These are phyloP conservation scores for Rhagoletis pomonella DNA, from an alignment of 1,140 invertebrate species.

Conservation along the genomic window DNA sequence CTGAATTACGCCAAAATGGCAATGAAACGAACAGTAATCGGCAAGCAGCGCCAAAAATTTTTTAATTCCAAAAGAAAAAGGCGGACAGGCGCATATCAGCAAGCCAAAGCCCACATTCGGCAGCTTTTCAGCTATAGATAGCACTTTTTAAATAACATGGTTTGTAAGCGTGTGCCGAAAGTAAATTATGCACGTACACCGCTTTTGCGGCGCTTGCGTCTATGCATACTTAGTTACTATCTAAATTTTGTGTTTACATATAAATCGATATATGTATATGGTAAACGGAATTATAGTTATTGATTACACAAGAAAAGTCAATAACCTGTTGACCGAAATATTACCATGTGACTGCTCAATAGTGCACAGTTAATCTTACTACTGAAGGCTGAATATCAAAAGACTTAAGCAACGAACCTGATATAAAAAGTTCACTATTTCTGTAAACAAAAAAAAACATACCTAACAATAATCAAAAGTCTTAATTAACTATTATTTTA, in stretches of 20 bases:
- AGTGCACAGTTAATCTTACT: neutral
- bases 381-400: neutral
- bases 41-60: neutral
- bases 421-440: neutral
- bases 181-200: neutral
- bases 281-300: neutral
- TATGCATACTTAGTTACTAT: slow-evolving; percentile 21
- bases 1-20: neutral
- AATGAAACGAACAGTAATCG: slow-evolving; percentile 18
- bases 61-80: neutral
- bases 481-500: too few species aligned
- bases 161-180: neutral
- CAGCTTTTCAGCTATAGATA: neutral
- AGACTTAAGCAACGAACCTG: slow-evolving; percentile 23
- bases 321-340: too few species aligned
- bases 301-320: neutral
- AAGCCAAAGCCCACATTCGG: slow-evolving; percentile 3
- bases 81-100: slow-evolving; percentile 1
- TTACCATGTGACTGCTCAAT: neutral
- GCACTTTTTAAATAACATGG: neutral
- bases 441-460: neutral
- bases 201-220: neutral
- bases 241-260: neutral
- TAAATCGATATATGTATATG: neutral
- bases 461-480: too few species aligned